Evolutionary conservation across 1,140 invertebrate species (phyloP).

Genomic region (Atta cephalotes): DNA sequence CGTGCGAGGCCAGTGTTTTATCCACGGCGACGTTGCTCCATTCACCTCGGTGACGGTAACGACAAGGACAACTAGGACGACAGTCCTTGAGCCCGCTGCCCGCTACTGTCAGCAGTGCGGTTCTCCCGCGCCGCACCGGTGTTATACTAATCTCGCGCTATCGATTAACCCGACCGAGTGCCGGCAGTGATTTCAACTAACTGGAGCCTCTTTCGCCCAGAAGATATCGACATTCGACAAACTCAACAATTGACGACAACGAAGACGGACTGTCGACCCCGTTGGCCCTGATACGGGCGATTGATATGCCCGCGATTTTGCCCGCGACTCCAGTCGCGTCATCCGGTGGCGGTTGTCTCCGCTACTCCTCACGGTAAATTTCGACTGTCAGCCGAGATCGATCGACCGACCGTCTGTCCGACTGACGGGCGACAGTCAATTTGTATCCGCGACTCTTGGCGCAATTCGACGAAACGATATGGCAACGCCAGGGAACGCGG

Average conservation of each 20-base stretch:
- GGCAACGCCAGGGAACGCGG: background rate
- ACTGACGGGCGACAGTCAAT: background rate
- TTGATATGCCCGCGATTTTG: slow-evolving; percentile 31
- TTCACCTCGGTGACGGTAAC: background rate
- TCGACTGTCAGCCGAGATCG: slow-evolving; percentile 36
- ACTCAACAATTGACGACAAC: background rate
- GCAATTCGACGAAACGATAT: background rate
- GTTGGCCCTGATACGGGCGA: background rate
- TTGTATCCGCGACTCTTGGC: background rate
- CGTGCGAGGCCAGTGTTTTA: slow-evolving; percentile 32
- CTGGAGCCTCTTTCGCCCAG: background rate
- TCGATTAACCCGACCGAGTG: slow-evolving; percentile 81
- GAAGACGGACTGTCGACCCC: too few species aligned
- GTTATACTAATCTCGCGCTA: slow-evolving; percentile 80
- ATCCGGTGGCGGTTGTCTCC: background rate
- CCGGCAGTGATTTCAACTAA: slow-evolving; percentile 71
- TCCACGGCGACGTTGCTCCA: slow-evolving; percentile 17
- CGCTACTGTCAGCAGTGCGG: slow-evolving; percentile 44
- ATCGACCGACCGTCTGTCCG: slow-evolving; percentile 3
- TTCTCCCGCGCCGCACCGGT: slow-evolving; percentile 60
- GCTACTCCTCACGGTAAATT: slow-evolving; percentile 61
- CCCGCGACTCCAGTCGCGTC: slow-evolving; percentile 20
- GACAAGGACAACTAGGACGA: slow-evolving; percentile 12
- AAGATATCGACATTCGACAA: background rate
- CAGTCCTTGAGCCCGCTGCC: slow-evolving; percentile 1